A percentile compares a stretch with the other conserved stretches of the same genome.
Evolutionary conservation across 2,113 vertebrate species (phyloP).

Genomic region (Oncorhynchus gorbuscha): DNA sequence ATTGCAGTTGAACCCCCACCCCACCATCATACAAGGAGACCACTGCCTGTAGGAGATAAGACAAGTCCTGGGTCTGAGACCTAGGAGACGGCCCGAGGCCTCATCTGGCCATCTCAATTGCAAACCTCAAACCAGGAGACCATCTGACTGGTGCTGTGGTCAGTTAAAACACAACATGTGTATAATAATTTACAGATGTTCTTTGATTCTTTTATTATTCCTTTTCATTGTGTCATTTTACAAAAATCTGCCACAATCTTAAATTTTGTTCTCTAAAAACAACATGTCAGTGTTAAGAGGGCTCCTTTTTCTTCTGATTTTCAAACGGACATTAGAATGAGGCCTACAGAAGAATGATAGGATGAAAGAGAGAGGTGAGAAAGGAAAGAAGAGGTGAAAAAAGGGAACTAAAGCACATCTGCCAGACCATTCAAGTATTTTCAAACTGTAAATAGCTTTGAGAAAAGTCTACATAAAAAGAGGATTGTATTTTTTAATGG

Average conservation of each 20-base stretch:
- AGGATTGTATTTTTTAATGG: conserved; percentile 70
- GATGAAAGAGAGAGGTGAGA: neutral
- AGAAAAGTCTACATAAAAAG: conserved; percentile 38
- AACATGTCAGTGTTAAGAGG: neutral
- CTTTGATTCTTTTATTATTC: neutral
- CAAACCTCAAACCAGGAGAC: neutral
- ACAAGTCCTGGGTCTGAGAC: neutral
- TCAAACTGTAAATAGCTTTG: conserved; percentile 64
- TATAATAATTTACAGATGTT: neutral
- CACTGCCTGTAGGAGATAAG: neutral
- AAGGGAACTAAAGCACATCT: conserved; percentile 57
- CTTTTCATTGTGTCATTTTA: neutral
- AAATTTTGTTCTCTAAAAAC: neutral
- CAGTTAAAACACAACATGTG: neutral
- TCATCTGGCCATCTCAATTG: neutral
- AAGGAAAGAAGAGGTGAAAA: neutral
- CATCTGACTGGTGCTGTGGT: neutral
- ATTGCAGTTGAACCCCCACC: neutral
- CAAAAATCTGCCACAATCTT: neutral
- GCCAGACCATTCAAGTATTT: conserved; percentile 48
- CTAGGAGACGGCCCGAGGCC: neutral
- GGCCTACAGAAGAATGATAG: neutral
- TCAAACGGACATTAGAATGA: neutral
- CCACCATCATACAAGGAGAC: neutral
- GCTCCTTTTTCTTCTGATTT: neutral